Conservation (phyloP, 1,140 invertebrate species). For the Aphaenogaster ashmeadi region DNA sequence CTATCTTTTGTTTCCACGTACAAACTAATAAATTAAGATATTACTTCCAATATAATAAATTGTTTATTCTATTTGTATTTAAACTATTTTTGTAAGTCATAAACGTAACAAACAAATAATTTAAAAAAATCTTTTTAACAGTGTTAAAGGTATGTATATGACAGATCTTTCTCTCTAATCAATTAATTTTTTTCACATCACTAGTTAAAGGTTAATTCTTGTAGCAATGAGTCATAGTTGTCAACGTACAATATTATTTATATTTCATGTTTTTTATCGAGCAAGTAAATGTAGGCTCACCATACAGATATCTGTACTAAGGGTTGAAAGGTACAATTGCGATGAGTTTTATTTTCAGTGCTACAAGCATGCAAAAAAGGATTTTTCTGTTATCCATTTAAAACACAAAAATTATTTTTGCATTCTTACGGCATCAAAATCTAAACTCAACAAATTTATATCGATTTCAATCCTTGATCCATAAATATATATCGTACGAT, state of each 20-base stretch:
- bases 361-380: background rate
- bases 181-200: background rate
- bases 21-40: background rate
- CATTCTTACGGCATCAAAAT: background rate
- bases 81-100: background rate
- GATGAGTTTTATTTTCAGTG: background rate
- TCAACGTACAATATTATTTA: conserved; percentile 4
- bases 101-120: background rate
- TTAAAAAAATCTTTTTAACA: background rate
- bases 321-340: background rate
- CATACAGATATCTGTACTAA: background rate
- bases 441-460: background rate
- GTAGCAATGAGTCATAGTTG: background rate
- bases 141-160: background rate
- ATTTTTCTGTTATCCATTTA: background rate
- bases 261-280: conserved; percentile 10
- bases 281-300: background rate
- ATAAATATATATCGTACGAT: background rate
- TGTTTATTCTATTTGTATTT: background rate
- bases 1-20: background rate
- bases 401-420: background rate
- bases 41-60: background rate
- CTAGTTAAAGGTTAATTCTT: background rate
- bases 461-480: background rate
- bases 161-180: background rate